Evolutionary conservation across 2,797 vertebrate genomes (phyloP).

Genomic region (Phrynocephalus vlangalii): DNA sequence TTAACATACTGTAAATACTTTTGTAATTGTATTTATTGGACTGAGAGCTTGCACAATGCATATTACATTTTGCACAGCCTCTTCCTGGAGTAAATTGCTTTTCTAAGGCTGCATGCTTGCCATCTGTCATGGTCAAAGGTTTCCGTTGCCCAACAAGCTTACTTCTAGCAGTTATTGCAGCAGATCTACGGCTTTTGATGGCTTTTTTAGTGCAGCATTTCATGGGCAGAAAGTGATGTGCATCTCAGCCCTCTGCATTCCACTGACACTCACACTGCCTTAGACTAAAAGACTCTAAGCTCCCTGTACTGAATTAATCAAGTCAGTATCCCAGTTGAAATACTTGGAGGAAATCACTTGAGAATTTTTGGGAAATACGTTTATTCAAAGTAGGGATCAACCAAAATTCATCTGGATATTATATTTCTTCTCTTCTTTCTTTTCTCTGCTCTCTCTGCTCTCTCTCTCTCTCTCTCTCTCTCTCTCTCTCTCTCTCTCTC

Average conservation of each 20-base stretch:
- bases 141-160: background rate
- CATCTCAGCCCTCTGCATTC: background rate
- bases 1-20: slow-evolving; percentile 11
- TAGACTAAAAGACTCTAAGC: background rate
- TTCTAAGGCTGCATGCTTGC: slow-evolving; percentile 6
- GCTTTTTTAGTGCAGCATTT: background rate
- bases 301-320: background rate
- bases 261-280: background rate
- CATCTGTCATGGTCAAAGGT: slow-evolving; percentile 13
- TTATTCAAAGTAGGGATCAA: background rate
- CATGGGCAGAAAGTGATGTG: background rate
- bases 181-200: background rate
- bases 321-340: background rate
- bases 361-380: background rate
- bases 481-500: background rate
- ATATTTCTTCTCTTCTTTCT: background rate
- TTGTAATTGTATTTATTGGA: slow-evolving; percentile 15
- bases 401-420: background rate
- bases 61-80: background rate
- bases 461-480: too few species aligned
- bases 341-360: background rate
- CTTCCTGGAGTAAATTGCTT: background rate
- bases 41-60: background rate
- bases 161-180: background rate
- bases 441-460: too few species aligned